Percentiles rank a stretch among this genome's conserved stretches.
Conservation (phyloP, 2,113 vertebrate genomes). For the Piprites chloris region DNA sequence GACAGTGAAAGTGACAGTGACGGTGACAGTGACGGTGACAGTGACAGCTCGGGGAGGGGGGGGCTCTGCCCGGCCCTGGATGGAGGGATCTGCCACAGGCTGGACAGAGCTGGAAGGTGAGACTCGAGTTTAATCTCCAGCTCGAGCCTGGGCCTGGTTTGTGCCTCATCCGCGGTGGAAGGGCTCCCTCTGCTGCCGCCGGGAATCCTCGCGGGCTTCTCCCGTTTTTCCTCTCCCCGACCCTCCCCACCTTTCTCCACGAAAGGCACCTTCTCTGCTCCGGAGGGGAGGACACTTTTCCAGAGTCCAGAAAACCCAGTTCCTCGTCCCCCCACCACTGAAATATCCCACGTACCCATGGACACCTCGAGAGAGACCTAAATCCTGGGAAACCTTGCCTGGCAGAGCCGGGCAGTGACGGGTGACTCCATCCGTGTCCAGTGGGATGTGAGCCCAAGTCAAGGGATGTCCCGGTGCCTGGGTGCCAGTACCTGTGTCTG, state of each 20-base stretch:
- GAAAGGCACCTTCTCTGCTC: neutral
- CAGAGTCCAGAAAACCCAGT: neutral
- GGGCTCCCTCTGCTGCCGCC: conserved; percentile 58
- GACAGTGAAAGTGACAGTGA: neutral
- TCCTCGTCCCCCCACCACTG: accelerated
- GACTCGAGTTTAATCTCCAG: neutral
- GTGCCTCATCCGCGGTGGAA: conserved; percentile 35
- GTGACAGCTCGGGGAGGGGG: neutral
- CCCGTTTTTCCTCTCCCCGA: neutral
- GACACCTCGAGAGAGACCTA: neutral
- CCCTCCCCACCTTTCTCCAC: neutral
- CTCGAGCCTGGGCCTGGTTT: neutral
- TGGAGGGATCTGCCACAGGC: neutral
- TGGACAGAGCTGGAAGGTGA: neutral
- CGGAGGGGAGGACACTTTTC: neutral
- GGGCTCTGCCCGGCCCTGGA: neutral
- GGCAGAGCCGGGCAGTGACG: no score
- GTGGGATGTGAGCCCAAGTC: accelerated
- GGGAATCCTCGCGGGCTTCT: neutral
- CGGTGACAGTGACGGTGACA: neutral
- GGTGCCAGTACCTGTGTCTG: no score
- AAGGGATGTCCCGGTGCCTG: neutral
- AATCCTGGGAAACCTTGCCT: neutral
- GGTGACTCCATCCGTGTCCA: accelerated
- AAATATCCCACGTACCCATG: neutral